Percentiles rank a stretch among this genome's conserved stretches.
Evolutionary conservation across 1,140 invertebrate species (phyloP).

Genomic region (Andricus grossulariae): DNA sequence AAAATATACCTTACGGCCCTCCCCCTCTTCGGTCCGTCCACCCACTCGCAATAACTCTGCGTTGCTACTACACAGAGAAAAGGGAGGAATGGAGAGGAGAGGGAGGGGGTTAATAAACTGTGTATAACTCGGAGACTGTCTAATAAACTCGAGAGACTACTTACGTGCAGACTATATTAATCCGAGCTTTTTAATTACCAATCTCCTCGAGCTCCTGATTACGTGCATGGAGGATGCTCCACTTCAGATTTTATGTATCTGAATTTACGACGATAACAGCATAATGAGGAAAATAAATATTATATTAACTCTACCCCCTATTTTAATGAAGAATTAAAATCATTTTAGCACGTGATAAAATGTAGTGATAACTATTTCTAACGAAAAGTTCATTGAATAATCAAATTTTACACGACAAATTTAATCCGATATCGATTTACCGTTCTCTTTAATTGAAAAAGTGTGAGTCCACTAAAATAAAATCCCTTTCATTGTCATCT

Average conservation of each 20-base stretch:
- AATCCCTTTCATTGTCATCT: background rate
- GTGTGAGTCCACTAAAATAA: background rate
- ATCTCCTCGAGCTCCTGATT: conserved; percentile 36
- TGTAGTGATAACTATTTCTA: too few relatives aligned
- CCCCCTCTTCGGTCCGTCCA: background rate
- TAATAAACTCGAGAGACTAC: conserved; percentile 48
- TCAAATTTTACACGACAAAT: too few relatives aligned
- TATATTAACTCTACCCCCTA: too few relatives aligned
- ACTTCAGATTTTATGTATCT: conserved; percentile 25
- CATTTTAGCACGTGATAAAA: too few relatives aligned
- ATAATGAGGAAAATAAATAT: conserved; percentile 21
- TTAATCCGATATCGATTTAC: too few relatives aligned
- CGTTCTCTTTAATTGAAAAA: too few relatives aligned
- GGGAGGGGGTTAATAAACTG: conserved; percentile 42
- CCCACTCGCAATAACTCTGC: background rate
- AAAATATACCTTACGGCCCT: too few relatives aligned
- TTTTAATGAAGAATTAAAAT: too few relatives aligned
- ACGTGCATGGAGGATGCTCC: background rate
- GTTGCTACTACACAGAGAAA: background rate
- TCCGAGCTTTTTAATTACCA: conserved; percentile 51
- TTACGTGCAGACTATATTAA: conserved; percentile 36
- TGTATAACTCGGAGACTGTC: conserved; percentile 32
- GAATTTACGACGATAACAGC: conserved; percentile 19
- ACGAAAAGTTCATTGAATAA: too few relatives aligned
- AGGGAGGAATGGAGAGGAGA: background rate